phyloP scores from a whole-genome alignment of 2,888 invertebrate species.

The Stramonita haemastoma region DNA sequence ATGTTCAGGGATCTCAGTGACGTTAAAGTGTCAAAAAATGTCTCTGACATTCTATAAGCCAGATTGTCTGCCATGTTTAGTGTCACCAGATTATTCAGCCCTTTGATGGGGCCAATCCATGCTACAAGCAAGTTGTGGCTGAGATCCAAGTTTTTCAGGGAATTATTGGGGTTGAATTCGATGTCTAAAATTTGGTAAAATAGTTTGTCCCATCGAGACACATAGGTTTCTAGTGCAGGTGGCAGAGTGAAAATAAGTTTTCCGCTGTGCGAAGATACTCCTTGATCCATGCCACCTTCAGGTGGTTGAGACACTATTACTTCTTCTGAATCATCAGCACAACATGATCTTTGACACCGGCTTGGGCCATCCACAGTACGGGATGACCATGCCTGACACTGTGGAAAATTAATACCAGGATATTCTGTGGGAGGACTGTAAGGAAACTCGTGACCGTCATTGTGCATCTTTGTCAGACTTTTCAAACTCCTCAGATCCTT shows the following conservation, averaged over 20 bases:
- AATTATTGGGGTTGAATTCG: slow-evolving; percentile 32
- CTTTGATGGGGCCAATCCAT: slow-evolving; percentile 39
- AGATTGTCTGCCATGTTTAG: slow-evolving; percentile 37
- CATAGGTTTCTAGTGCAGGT: slow-evolving; percentile 25
- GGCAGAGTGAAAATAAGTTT: slow-evolving; percentile 35
- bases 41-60: not conserved
- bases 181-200: slow-evolving; percentile 30
- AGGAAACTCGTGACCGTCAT: not conserved
- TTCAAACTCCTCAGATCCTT: not conserved
- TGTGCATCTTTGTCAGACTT: not conserved
- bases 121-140: slow-evolving; percentile 32
- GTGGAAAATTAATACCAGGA: not conserved
- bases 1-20: slow-evolving; percentile 21
- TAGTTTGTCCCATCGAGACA: slow-evolving; percentile 27
- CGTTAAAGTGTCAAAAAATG: slow-evolving; percentile 32
- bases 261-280: not conserved
- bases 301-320: not conserved
- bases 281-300: not conserved
- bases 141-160: slow-evolving; percentile 28
- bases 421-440: not conserved
- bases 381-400: not conserved
- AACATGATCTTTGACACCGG: not conserved
- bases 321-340: not conserved
- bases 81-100: slow-evolving; percentile 21
- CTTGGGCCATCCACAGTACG: not conserved